Conservation (phyloP, 2,797 vertebrate species). For the Anabacerthia variegaticeps region DNA sequence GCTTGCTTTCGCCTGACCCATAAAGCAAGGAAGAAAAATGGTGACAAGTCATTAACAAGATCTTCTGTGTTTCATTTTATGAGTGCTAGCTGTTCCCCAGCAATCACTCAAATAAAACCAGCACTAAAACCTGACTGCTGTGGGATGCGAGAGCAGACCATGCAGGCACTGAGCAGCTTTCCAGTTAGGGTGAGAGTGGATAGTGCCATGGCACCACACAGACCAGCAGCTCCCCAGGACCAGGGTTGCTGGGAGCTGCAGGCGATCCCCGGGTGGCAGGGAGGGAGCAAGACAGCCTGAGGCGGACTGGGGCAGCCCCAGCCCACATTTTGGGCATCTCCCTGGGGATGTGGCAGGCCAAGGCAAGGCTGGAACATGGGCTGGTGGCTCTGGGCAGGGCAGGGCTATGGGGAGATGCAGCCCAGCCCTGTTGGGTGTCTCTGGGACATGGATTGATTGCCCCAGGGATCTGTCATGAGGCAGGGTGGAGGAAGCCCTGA, state of each 20-base stretch:
- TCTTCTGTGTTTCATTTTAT: constrained; percentile 46
- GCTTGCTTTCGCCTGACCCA: neutral
- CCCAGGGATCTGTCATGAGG: rapidly evolving
- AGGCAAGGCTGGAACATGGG: neutral
- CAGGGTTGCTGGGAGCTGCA: rapidly evolving
- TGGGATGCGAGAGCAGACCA: neutral
- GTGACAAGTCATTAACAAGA: constrained; percentile 52
- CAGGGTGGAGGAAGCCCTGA: rapidly evolving
- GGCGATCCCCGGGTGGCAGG: neutral
- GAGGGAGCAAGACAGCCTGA: neutral
- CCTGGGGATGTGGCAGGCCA: neutral
- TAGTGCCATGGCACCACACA: rapidly evolving
- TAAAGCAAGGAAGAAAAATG: constrained; percentile 7
- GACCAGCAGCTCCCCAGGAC: neutral
- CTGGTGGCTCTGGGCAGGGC: no score
- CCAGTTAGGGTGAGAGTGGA: neutral
- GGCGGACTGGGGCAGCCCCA: neutral
- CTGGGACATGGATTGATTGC: neutral
- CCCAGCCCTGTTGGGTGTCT: rapidly evolving
- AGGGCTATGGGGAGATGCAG: neutral
- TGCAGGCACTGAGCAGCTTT: neutral
- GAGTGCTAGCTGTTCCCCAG: constrained; percentile 47
- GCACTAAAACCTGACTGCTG: neutral
- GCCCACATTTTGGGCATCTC: neutral
- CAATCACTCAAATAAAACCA: constrained; percentile 35